Conservation (phyloP, 2,113 vertebrate genomes). For the Thamnaconus septentrionalis region DNA sequence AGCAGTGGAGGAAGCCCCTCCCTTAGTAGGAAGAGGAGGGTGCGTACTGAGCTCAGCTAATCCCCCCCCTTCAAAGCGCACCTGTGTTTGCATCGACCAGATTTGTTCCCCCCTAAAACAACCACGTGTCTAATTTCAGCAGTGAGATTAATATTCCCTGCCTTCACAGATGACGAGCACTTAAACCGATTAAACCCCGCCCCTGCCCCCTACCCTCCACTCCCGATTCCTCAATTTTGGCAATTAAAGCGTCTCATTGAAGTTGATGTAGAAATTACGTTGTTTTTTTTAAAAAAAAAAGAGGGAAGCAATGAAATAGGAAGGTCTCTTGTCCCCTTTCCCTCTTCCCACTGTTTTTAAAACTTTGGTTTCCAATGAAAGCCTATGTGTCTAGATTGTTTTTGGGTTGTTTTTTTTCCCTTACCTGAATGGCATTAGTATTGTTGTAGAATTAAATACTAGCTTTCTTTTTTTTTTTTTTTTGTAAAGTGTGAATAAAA, state of each 20-base stretch:
- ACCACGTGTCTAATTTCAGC: constrained; percentile 3
- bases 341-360: constrained; percentile 61
- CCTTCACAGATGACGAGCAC: constrained; percentile 54
- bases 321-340: constrained; percentile 79
- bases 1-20: constrained; percentile 45
- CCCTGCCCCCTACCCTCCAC: constrained; percentile 10
- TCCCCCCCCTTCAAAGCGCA: constrained; percentile 19
- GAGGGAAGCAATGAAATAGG: constrained; percentile 58
- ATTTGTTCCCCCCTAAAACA: constrained; percentile 14
- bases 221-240: constrained; percentile 17
- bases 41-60: constrained; percentile 34
- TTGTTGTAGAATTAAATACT: constrained; percentile 83
- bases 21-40: constrained; percentile 32
- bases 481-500: constrained; percentile 98
- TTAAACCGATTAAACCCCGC: constrained; percentile 54
- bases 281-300: constrained; percentile 50
- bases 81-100: constrained; percentile 7
- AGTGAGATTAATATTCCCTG: constrained; percentile 18
- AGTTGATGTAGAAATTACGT: constrained; percentile 38
- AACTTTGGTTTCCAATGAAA: constrained; percentile 78
- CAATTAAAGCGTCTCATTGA: constrained; percentile 20
- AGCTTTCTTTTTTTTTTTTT: constrained; percentile 59
- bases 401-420: constrained; percentile 60
- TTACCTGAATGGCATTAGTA: constrained; percentile 87
- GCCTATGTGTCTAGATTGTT: constrained; percentile 85